Conservation (phyloP, 2,797 vertebrate species). For the Malurus leucopterus region DNA sequence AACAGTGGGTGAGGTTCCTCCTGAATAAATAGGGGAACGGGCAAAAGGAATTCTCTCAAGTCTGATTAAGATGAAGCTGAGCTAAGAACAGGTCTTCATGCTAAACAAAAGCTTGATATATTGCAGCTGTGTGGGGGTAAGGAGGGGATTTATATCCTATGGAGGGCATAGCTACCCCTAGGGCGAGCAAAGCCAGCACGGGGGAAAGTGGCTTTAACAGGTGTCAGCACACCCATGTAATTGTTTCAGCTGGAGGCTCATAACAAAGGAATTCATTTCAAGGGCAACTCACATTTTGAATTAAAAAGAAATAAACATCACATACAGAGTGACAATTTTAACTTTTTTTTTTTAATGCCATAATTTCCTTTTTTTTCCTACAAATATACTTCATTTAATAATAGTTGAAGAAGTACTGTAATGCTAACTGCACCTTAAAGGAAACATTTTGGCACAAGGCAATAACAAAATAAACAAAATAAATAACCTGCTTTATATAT, state of each 20-base stretch:
- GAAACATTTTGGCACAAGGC: not conserved
- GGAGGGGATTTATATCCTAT: not conserved
- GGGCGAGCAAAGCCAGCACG: not conserved
- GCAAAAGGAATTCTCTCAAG: not conserved
- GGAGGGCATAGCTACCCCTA: not conserved
- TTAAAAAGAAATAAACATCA: not conserved
- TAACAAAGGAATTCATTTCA: not conserved
- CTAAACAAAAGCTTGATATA: not conserved
- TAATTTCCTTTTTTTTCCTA: not conserved
- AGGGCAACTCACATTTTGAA: not conserved
- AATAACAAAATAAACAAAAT: constrained; percentile 29
- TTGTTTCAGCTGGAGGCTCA: not conserved
- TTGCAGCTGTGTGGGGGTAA: not conserved
- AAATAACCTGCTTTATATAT: constrained; percentile 12
- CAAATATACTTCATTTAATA: not conserved
- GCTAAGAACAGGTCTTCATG: not conserved
- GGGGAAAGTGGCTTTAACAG: not conserved
- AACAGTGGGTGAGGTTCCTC: not conserved
- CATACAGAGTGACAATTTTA: not conserved
- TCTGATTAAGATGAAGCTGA: not conserved
- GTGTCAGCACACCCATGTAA: not conserved
- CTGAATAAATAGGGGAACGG: not conserved
- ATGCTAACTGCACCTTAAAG: not conserved
- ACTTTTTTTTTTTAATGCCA: not conserved
- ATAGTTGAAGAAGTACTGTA: not conserved